These are phyloP conservation scores for Chrysolina americana DNA, from an alignment of 2,888 invertebrate species.

Conservation along the genomic window DNA sequence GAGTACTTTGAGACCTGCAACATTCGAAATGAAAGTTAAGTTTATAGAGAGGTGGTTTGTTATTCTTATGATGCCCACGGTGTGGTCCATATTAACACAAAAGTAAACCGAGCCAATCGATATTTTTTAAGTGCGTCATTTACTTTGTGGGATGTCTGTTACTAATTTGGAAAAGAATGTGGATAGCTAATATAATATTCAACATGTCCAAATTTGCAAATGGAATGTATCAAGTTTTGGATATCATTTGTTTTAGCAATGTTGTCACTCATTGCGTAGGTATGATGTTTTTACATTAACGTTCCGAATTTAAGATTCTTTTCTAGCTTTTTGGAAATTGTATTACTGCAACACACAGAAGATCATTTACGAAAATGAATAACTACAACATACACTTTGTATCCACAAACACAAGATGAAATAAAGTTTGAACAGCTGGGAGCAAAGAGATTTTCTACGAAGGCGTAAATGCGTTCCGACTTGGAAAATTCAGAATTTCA, in stretches of 20 bases:
- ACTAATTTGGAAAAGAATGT: slow-evolving; percentile 37
- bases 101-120: slow-evolving; percentile 33
- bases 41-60: slow-evolving; percentile 12
- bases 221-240: background rate
- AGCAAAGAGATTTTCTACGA: too few relatives aligned
- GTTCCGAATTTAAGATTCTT: too few relatives aligned
- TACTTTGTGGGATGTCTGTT: slow-evolving; percentile 32
- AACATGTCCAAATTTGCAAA: background rate
- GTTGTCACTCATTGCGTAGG: too few relatives aligned
- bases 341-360: too few relatives aligned
- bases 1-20: slow-evolving; percentile 80
- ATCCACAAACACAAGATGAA: too few relatives aligned
- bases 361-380: too few relatives aligned
- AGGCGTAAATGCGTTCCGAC: too few relatives aligned
- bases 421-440: too few relatives aligned
- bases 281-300: too few relatives aligned
- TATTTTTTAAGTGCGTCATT: slow-evolving; percentile 31
- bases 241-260: background rate
- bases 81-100: slow-evolving; percentile 32
- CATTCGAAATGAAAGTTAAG: slow-evolving; percentile 59
- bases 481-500: too few relatives aligned
- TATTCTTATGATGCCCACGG: slow-evolving; percentile 36
- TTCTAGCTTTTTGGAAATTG: too few relatives aligned
- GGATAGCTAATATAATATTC: slow-evolving; percentile 4
- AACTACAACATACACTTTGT: too few relatives aligned